phyloP scores from a whole-genome alignment of 2,113 vertebrate genomes.

The Sterna hirundo region DNA sequence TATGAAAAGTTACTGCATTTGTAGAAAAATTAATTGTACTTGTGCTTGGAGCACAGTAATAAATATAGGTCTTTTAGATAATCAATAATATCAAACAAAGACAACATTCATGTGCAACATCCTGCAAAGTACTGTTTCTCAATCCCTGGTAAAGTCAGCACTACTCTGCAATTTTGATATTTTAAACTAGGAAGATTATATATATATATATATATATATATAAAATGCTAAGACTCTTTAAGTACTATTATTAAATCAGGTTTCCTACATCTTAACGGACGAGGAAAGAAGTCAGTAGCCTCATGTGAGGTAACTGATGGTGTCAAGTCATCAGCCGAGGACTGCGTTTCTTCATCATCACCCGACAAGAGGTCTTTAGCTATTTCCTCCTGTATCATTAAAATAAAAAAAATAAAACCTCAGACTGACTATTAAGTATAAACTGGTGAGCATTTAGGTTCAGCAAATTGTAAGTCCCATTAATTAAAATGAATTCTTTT shows the following conservation, averaged over 20 bases:
- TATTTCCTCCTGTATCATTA: conserved; percentile 86
- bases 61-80: neutral
- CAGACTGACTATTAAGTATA: neutral
- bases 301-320: conserved; percentile 97
- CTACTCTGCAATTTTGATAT: neutral
- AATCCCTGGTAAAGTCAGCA: neutral
- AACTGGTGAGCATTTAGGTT: neutral
- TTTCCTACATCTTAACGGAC: conserved; percentile 93
- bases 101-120: neutral
- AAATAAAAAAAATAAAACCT: neutral
- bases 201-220: no score
- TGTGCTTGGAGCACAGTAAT: neutral
- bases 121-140: neutral
- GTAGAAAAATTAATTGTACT: neutral
- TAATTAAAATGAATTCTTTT: neutral
- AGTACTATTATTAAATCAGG: neutral
- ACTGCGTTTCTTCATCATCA: conserved; percentile 98
- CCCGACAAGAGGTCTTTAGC: conserved; percentile 93
- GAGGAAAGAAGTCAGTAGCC: conserved; percentile 94
- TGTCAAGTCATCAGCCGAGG: conserved; percentile 96
- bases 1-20: neutral
- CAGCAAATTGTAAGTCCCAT: neutral
- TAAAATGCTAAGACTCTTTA: neutral
- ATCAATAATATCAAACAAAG: neutral
- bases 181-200: neutral